phyloP scores from a whole-genome alignment of 2,113 vertebrate species.

The Anarhynchus alexandrinus region DNA sequence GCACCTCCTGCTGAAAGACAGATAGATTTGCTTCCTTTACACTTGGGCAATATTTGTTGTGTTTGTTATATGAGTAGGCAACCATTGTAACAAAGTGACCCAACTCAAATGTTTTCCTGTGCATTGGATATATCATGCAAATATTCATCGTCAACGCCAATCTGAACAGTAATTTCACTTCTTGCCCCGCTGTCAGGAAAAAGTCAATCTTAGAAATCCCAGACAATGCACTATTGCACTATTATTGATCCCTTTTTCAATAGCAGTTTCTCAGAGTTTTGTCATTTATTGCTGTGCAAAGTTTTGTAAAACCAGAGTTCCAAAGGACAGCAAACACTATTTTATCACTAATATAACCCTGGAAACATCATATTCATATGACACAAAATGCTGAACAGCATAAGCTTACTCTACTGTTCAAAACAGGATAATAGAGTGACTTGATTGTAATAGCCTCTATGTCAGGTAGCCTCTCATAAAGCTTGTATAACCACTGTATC shows the following conservation, averaged over 20 bases:
- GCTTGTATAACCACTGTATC: neutral
- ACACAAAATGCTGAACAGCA: neutral
- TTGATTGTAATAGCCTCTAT: neutral
- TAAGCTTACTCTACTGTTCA: neutral
- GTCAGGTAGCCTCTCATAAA: neutral
- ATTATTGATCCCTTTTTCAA: neutral
- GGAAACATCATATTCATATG: neutral
- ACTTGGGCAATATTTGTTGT: neutral
- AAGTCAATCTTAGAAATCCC: neutral
- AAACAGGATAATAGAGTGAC: neutral
- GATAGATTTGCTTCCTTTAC: neutral
- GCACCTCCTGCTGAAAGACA: neutral
- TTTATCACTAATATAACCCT: neutral
- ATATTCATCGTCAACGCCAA: neutral
- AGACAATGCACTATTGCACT: neutral
- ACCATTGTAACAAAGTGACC: neutral
- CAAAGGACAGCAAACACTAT: neutral
- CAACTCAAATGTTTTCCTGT: neutral
- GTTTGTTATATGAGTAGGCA: neutral
- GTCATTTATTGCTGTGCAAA: neutral
- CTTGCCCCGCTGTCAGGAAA: neutral
- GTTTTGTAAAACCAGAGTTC: neutral
- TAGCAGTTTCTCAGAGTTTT: neutral
- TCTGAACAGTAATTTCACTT: neutral
- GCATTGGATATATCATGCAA: neutral